Percentiles rank a stretch among this genome's conserved stretches.
These are phyloP conservation scores for Caenorhabditis doughertyi DNA, from an alignment of 2,888 invertebrate genomes.

Conservation along the genomic window DNA sequence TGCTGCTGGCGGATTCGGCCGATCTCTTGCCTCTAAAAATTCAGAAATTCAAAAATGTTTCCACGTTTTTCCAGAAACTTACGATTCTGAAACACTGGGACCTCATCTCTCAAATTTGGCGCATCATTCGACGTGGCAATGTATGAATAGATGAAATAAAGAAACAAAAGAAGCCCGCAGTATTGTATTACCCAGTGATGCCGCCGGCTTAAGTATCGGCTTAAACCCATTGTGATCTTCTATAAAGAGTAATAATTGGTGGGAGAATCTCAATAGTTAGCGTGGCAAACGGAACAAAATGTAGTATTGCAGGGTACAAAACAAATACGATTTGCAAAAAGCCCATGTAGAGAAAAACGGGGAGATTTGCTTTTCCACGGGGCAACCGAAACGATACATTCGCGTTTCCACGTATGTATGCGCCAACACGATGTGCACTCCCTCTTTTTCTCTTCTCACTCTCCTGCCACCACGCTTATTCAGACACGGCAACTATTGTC, in stretches of 20 bases:
- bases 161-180: constrained; percentile 54
- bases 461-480: not conserved
- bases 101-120: constrained; percentile 8
- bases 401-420: constrained; percentile 30
- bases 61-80: not conserved
- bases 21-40: not conserved
- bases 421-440: constrained; percentile 41
- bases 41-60: not conserved
- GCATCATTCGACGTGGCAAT: constrained; percentile 43
- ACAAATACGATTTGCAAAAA: constrained; percentile 21
- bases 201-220: constrained; percentile 68
- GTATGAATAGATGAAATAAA: constrained; percentile 69
- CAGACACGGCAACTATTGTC: not conserved
- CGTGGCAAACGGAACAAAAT: not conserved
- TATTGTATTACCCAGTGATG: constrained; percentile 72
- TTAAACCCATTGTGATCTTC: constrained; percentile 66
- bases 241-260: not conserved
- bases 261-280: not conserved
- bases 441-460: not conserved
- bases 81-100: constrained; percentile 31
- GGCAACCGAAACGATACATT: not conserved
- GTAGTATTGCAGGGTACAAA: not conserved
- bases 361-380: constrained; percentile 6
- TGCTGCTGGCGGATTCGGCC: not conserved
- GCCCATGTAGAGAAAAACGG: constrained; percentile 5